These are phyloP conservation scores for Caradrina clavipalpis DNA, from an alignment of 2,888 invertebrate species.

Conservation along the genomic window DNA sequence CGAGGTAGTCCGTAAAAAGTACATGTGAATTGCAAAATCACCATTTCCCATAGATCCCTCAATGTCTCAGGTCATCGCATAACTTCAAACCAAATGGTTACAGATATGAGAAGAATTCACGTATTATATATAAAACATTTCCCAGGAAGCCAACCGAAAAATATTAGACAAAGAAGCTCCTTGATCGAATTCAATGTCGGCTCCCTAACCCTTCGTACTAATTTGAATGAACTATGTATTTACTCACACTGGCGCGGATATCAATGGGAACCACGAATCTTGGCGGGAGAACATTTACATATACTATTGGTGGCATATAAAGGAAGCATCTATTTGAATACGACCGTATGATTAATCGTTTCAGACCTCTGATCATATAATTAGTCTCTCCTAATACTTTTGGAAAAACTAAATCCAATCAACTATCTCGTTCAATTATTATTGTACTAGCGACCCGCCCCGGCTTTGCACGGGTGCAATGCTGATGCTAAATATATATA, in stretches of 20 bases:
- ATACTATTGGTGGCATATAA: slow-evolving; percentile 16
- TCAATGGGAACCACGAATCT: slow-evolving; percentile 37
- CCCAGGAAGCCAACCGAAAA: background rate
- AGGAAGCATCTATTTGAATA: slow-evolving; percentile 7
- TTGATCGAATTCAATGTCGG: slow-evolving; percentile 4
- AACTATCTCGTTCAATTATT: no score
- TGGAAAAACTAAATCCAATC: background rate
- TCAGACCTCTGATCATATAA: background rate
- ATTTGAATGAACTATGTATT: slow-evolving; percentile 42
- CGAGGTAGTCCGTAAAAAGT: no score
- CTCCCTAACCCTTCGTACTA: background rate
- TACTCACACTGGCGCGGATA: slow-evolving; percentile 1
- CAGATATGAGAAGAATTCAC: background rate
- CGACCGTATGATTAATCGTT: slow-evolving; percentile 13
- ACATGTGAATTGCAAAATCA: no score
- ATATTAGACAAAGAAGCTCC: slow-evolving; percentile 9
- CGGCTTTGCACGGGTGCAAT: no score
- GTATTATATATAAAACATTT: background rate
- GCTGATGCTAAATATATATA: no score
- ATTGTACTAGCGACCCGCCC: no score
- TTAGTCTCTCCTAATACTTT: background rate
- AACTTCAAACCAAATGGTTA: background rate
- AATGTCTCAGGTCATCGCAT: background rate
- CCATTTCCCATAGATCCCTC: background rate
- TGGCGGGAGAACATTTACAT: slow-evolving; percentile 30